Evolutionary conservation across 2,888 invertebrate genomes (phyloP).

Genomic region (Eupsilia transversa): DNA sequence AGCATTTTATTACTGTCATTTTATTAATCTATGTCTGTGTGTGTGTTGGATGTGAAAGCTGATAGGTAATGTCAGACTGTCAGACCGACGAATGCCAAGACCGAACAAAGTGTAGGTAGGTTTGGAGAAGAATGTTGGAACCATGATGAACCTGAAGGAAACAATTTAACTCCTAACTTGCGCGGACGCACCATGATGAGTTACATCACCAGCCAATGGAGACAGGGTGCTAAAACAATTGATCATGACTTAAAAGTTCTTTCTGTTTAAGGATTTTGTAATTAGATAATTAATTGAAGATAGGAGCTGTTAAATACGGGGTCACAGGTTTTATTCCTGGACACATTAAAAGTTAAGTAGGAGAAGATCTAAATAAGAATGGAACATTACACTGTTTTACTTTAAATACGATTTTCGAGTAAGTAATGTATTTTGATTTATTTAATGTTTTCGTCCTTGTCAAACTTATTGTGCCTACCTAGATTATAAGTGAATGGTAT

Average conservation of each 20-base stretch:
- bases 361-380: background rate
- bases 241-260: no score
- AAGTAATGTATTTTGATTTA: background rate
- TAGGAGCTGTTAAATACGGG: no score
- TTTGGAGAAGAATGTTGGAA: background rate
- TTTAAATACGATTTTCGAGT: background rate
- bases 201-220: no score
- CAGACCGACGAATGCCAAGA: background rate
- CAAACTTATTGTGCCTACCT: background rate
- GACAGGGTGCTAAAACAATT: no score
- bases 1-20: slow-evolving; percentile 61
- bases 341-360: no score
- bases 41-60: slow-evolving; percentile 44
- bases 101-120: background rate
- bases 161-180: no score
- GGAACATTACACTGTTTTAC: background rate
- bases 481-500: background rate
- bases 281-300: no score
- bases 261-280: no score
- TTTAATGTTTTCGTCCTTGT: background rate
- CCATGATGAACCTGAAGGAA: background rate
- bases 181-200: no score
- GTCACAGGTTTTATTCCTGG: no score
- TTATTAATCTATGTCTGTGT: slow-evolving; percentile 55
- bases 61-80: slow-evolving; percentile 12